Percentiles rank a stretch among this genome's conserved stretches.
These are phyloP conservation scores for Ageneiosus marmoratus DNA, from an alignment of 2,113 vertebrate genomes.

Conservation along the genomic window DNA sequence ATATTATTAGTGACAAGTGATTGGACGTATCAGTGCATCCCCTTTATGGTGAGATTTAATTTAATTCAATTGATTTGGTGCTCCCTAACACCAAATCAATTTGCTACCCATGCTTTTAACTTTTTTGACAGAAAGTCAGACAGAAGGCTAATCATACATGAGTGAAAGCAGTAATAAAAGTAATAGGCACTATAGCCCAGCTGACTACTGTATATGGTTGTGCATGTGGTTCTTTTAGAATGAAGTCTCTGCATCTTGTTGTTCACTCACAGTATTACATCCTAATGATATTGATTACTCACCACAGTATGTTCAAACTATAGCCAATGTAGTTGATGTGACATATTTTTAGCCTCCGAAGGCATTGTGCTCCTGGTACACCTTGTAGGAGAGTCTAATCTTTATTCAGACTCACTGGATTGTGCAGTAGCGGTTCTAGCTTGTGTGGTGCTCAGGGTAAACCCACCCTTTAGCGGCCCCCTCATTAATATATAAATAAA, in stretches of 20 bases:
- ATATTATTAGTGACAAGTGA: not conserved
- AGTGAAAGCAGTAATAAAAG: not conserved
- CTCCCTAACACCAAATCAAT: not conserved
- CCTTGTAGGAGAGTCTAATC: slow-evolving; percentile 9
- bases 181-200: not conserved
- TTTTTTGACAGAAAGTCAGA: not conserved
- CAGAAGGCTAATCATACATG: not conserved
- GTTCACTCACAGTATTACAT: slow-evolving; percentile 1
- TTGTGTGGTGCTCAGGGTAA: no score
- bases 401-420: slow-evolving; percentile 41
- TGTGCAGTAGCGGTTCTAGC: slow-evolving; percentile 21
- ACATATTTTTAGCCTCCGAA: slow-evolving; percentile 5
- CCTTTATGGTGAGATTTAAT: not conserved
- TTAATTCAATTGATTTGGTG: no score
- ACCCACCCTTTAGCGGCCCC: no score
- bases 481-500: no score
- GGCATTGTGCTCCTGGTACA: slow-evolving; percentile 13
- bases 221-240: not conserved
- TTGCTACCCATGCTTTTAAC: not conserved
- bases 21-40: not conserved
- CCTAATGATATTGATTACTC: not conserved
- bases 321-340: not conserved
- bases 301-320: slow-evolving; percentile 13
- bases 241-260: slow-evolving; percentile 25
- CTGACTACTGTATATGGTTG: not conserved